Evolutionary conservation across 2,113 vertebrate genomes (phyloP).

Genomic region (Fregata magnificens): DNA sequence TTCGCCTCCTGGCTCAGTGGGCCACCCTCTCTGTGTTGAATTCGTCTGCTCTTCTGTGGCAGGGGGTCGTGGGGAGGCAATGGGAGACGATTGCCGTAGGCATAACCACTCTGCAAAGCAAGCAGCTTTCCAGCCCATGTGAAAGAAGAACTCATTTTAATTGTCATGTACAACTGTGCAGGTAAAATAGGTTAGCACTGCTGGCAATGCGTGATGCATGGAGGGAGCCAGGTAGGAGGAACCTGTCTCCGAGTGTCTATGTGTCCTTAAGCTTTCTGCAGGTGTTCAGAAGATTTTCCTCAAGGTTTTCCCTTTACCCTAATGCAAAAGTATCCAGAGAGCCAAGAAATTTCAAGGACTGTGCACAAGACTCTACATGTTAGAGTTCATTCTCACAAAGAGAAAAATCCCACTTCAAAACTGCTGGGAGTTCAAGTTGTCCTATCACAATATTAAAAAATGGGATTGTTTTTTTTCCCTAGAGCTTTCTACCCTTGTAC

Average conservation of each 20-base stretch:
- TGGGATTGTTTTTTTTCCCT: background rate
- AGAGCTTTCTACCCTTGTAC: background rate
- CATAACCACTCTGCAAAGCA: background rate
- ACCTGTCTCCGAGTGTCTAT: background rate
- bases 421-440: background rate
- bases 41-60: background rate
- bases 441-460: background rate
- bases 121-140: background rate
- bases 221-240: background rate
- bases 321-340: background rate
- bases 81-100: background rate
- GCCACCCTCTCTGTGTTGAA: rapidly evolving
- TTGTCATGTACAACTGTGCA: background rate
- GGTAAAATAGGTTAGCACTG: background rate
- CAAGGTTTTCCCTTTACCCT: background rate
- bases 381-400: background rate
- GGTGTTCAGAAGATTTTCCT: background rate
- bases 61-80: too few species aligned
- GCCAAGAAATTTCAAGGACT: background rate
- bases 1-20: rapidly evolving
- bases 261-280: background rate
- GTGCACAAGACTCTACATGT: background rate
- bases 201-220: background rate
- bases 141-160: background rate
- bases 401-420: background rate